phyloP scores from a whole-genome alignment of 92 coral and sea anemone species.

The Umimayanthus kanabou region DNA sequence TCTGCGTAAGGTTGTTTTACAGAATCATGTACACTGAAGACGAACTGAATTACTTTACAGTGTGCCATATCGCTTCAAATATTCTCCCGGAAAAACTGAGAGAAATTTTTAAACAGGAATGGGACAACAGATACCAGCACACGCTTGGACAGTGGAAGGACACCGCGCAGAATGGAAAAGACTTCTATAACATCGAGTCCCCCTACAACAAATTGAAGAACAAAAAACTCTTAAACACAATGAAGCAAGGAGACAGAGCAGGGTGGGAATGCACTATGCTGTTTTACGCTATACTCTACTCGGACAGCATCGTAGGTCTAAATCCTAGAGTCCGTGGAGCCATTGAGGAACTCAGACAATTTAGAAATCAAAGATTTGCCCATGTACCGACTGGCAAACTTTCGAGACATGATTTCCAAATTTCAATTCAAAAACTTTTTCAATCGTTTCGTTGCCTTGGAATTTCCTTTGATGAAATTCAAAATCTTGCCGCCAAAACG shows the following conservation, averaged over 20 bases:
- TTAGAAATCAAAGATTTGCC: slow-evolving; percentile 2
- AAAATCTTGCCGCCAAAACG: too few species aligned
- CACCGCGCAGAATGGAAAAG: slow-evolving; percentile 46
- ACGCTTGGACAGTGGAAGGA: slow-evolving; percentile 59
- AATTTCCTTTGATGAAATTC: background rate
- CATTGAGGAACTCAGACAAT: slow-evolving; percentile 14
- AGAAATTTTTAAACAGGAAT: slow-evolving; percentile 59
- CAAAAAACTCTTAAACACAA: background rate
- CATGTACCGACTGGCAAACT: slow-evolving; percentile 14
- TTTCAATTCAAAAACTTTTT: background rate
- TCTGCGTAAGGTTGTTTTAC: background rate
- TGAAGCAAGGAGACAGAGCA: slow-evolving; percentile 25
- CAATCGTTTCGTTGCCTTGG: slow-evolving; percentile 13
- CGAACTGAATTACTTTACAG: slow-evolving; percentile 54
- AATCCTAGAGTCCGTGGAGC: background rate
- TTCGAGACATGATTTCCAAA: background rate
- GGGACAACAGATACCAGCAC: slow-evolving; percentile 51
- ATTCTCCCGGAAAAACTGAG: slow-evolving; percentile 56
- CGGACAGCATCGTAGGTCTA: slow-evolving; percentile 28
- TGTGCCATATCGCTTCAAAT: slow-evolving; percentile 48
- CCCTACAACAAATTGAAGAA: background rate
- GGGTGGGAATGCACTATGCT: slow-evolving; percentile 45
- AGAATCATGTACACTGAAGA: slow-evolving; percentile 30
- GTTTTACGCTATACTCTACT: slow-evolving; percentile 49
- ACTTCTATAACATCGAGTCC: slow-evolving; percentile 35